Conservation (phyloP, 2,797 vertebrate genomes). For the Spheniscus humboldti region DNA sequence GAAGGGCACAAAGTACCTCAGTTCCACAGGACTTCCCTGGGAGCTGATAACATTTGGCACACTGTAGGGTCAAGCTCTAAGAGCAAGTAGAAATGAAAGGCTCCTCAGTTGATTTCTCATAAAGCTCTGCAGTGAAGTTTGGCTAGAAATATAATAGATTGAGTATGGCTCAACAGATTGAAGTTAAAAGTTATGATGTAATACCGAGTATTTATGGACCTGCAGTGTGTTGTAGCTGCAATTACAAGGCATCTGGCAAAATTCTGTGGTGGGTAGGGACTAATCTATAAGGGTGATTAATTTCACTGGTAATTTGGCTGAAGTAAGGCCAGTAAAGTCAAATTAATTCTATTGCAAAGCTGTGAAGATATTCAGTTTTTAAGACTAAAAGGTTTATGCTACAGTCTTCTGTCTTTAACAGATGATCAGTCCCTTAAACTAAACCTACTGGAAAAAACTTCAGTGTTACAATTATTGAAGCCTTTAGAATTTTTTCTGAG, state of each 20-base stretch:
- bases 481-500: not conserved
- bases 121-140: not conserved
- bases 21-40: not conserved
- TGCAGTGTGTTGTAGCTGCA: not conserved
- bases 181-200: not conserved
- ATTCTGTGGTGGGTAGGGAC: not conserved
- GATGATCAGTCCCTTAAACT: not conserved
- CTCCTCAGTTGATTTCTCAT: not conserved
- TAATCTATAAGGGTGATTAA: not conserved
- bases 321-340: not conserved
- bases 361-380: not conserved
- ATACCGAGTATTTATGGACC: not conserved
- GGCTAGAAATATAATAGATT: not conserved
- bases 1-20: not conserved
- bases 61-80: not conserved
- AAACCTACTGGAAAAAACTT: not conserved
- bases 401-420: not conserved
- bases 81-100: not conserved
- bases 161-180: not conserved
- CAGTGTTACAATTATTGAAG: not conserved
- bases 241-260: not conserved
- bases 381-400: slow-evolving; percentile 3
- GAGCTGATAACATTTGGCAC: not conserved
- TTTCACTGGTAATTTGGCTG: not conserved
- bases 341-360: slow-evolving; percentile 2